Base-by-base conservation (phyloP, 2,113 vertebrate genomes). In the Oryzias woworae region DNA sequence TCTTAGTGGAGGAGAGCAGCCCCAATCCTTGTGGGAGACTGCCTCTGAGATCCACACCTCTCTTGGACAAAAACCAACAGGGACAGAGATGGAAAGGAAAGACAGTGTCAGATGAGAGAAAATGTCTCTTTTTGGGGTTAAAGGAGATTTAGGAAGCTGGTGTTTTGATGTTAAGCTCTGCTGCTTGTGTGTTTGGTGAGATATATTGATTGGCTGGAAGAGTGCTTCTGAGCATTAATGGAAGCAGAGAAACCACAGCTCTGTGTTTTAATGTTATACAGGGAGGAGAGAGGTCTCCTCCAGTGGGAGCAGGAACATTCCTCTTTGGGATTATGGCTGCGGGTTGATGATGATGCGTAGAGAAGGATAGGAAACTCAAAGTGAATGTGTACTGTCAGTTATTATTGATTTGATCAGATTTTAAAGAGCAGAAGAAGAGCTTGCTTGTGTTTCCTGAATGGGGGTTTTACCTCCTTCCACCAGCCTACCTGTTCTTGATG, bases 401-500 rank as follows among this genome's bases (percentile, higher is more conserved):
- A 71, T 14, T 58, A 56, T 48, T 18, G 69, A 36, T 70, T 67
- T 62, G 64, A 53, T 10, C 16, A 58, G 56, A 61, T n/a, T 49
- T 22, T 10, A 44, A 53, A 61, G 22, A 45, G 50, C 53, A 58
- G 74, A 23, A 65, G 16, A 7, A 58, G 47, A 62, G 14, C 56
- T n/a, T 14, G 12, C 20, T 48, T 20, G 10, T 8, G n/a, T 48
- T 20, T 18, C n/a, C 16, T 45, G 44, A 44, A 3, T 20, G 16
- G 16, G 10, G n/a, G 46, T n/a, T 7, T 48, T 3, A 48, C n/a
- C 16, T 7, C 26, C 22, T 18, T 66, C 22, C 16, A 7, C 0
- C 41, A 49, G 69, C 94, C 87, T 91, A 99, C 97, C 95, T 94
- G 62, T 77, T 93, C 48, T 91, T 93, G 71, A 99, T 91, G 86